phyloP scores from a whole-genome alignment of 2,888 invertebrate species.

The Hermodice carunculata region DNA sequence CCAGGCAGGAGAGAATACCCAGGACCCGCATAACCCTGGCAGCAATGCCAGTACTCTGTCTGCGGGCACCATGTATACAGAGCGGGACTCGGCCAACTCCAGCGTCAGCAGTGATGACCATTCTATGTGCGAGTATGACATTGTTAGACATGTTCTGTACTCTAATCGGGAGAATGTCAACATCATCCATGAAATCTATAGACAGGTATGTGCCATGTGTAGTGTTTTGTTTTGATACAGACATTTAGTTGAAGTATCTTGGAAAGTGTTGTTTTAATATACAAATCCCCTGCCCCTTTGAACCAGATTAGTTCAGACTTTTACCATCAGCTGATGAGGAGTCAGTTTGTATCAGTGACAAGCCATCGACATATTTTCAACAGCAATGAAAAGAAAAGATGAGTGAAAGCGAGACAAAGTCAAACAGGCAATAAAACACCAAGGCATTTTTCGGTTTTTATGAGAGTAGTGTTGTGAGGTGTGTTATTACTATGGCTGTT shows the following conservation, averaged over 20 bases:
- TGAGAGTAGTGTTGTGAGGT: too few relatives aligned
- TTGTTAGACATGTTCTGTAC: conserved; percentile 90
- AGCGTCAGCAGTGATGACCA: conserved; percentile 51
- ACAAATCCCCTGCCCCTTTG: too few relatives aligned
- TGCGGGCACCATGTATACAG: conserved; percentile 49
- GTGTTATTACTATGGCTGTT: too few relatives aligned
- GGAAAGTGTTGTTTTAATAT: neutral
- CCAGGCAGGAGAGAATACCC: neutral
- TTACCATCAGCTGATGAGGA: too few relatives aligned
- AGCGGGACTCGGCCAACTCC: conserved; percentile 52
- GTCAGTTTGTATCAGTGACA: too few relatives aligned
- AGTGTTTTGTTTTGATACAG: conserved; percentile 15
- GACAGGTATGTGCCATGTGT: conserved; percentile 74
- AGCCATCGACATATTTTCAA: too few relatives aligned
- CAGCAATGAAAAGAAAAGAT: too few relatives aligned
- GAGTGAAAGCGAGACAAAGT: too few relatives aligned
- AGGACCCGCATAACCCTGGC: conserved; percentile 40
- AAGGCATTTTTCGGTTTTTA: too few relatives aligned
- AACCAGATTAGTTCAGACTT: too few relatives aligned
- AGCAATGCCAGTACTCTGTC: conserved; percentile 61
- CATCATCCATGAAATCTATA: conserved; percentile 92
- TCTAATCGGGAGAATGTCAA: conserved; percentile 91
- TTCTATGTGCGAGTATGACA: conserved; percentile 66
- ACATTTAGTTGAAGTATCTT: too few relatives aligned
- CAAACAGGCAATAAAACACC: too few relatives aligned